Percentiles rank a stretch among this genome's conserved stretches.
Evolutionary conservation across 1,140 invertebrate genomes (phyloP).

Genomic region (Saccostrea echinata): DNA sequence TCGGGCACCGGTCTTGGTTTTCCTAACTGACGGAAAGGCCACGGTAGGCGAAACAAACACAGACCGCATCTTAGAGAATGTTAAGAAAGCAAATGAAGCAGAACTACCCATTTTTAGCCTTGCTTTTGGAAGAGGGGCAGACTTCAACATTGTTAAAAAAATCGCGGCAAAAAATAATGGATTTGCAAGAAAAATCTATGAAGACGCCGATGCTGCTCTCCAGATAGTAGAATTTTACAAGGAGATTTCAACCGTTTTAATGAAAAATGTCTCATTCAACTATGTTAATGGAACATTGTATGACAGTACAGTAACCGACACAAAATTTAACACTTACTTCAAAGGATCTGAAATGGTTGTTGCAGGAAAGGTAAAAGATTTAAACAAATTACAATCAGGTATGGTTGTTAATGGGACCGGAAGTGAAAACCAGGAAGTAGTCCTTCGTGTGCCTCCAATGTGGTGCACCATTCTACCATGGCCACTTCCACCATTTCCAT

Average conservation of each 20-base stretch:
- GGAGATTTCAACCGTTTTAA: constrained; percentile 85
- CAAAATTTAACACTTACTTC: constrained; percentile 59
- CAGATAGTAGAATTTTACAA: constrained; percentile 85
- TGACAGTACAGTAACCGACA: constrained; percentile 64
- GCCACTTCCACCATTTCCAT: neutral
- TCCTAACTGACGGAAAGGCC: constrained; percentile 87
- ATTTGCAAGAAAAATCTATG: constrained; percentile 87
- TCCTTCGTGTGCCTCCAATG: neutral
- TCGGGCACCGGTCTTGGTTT: constrained; percentile 84
- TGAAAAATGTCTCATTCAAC: constrained; percentile 85
- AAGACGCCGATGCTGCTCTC: constrained; percentile 85
- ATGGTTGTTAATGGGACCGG: neutral
- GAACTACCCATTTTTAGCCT: constrained; percentile 83
- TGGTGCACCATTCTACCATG: neutral
- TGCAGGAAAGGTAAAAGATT: constrained; percentile 57
- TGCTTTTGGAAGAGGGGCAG: constrained; percentile 86
- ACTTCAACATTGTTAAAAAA: constrained; percentile 84
- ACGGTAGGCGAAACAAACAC: constrained; percentile 83
- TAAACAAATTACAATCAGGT: neutral
- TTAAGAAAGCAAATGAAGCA: constrained; percentile 51
- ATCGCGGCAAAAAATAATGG: constrained; percentile 85
- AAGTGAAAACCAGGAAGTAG: neutral
- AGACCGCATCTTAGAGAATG: constrained; percentile 81
- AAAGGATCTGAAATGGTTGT: constrained; percentile 64
- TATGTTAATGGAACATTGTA: constrained; percentile 79